A percentile compares a stretch with the other conserved stretches of the same genome.
These are phyloP conservation scores for Spisula subtruncata DNA, from an alignment of 2,888 invertebrate genomes.

Conservation along the genomic window DNA sequence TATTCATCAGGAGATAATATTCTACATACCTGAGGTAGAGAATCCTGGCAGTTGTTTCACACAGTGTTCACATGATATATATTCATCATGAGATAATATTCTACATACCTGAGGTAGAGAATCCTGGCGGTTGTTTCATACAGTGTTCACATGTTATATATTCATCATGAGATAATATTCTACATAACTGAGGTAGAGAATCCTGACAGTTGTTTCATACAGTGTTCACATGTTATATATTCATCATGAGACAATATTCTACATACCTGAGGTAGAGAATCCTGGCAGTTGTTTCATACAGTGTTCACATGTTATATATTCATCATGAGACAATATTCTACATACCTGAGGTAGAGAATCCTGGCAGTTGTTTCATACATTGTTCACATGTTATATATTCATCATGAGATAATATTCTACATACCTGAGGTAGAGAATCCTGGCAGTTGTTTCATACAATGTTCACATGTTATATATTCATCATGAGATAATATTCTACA, in stretches of 20 bases:
- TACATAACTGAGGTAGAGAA: constrained; percentile 55
- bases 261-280: constrained; percentile 79
- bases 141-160: constrained; percentile 61
- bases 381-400: constrained; percentile 73
- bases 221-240: constrained; percentile 61
- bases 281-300: constrained; percentile 19
- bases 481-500: constrained; percentile 80
- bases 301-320: constrained; percentile 70
- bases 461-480: constrained; percentile 73
- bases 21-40: constrained; percentile 79
- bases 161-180: constrained; percentile 82
- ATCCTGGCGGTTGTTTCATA: constrained; percentile 18
- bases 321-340: constrained; percentile 80
- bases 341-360: constrained; percentile 79
- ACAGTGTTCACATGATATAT: constrained; percentile 55
- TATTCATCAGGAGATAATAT: constrained; percentile 83
- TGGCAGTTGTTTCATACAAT: constrained; percentile 22
- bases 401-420: constrained; percentile 79
- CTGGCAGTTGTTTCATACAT: constrained; percentile 19
- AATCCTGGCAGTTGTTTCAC: constrained; percentile 17
- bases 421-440: constrained; percentile 78
- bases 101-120: constrained; percentile 79
- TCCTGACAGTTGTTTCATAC: constrained; percentile 23
- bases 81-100: constrained; percentile 82
- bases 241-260: constrained; percentile 82